Evolutionary conservation across 2,113 vertebrate species (phyloP).

Genomic region (Nibea albiflora): DNA sequence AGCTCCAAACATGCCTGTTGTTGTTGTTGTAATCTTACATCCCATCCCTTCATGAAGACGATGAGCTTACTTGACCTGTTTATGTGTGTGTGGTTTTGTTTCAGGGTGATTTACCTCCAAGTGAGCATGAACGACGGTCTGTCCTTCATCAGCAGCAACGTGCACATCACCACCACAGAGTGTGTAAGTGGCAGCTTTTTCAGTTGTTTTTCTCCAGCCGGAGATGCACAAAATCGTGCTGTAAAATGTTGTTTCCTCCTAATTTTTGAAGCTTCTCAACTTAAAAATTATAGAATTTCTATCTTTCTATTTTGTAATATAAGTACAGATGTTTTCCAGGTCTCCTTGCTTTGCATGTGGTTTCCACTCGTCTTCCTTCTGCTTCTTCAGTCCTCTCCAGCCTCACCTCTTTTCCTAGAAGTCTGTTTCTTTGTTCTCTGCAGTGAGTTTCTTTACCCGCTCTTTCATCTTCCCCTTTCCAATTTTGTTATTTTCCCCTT

Average conservation of each 20-base stretch:
- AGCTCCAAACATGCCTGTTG: not conserved
- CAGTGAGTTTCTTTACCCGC: conserved; percentile 19
- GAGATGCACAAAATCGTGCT: not conserved
- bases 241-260: not conserved
- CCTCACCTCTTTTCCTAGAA: conserved; percentile 52
- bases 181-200: conserved; percentile 86
- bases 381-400: conserved; percentile 29
- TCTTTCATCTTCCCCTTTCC: conserved; percentile 32
- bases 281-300: not conserved
- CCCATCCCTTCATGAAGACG: not conserved
- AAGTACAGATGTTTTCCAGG: conserved; percentile 1
- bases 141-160: conserved; percentile 91
- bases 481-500: conserved; percentile 33
- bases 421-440: conserved; percentile 53
- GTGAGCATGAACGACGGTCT: conserved; percentile 94
- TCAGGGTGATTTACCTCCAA: conserved; percentile 92
- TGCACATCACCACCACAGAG: conserved; percentile 90
- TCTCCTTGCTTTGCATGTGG: conserved; percentile 1
- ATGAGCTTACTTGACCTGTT: not conserved
- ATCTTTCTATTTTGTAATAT: not conserved
- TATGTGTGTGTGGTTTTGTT: conserved; percentile 67
- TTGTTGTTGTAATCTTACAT: not conserved
- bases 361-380: conserved; percentile 47
- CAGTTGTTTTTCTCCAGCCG: not conserved
- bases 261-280: not conserved